phyloP scores from a whole-genome alignment of 2,888 invertebrate genomes.

The Dinocampus coccinellae region DNA sequence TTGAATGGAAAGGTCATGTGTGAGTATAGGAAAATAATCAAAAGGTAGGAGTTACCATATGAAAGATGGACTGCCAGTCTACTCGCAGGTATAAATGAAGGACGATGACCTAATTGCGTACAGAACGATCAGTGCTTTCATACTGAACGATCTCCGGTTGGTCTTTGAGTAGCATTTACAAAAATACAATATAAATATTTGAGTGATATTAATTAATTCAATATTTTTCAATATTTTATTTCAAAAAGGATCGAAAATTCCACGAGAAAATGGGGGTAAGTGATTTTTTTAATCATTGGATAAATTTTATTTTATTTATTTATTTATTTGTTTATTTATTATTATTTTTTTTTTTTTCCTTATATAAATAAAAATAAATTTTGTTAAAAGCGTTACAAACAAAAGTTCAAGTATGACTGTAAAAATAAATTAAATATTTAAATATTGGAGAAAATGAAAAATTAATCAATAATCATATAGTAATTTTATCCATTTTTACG shows the following conservation, averaged over 20 bases:
- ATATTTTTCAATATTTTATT: not conserved
- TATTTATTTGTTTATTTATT: not conserved
- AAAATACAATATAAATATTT: not conserved
- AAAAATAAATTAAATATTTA: no score
- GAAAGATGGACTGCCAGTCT: slow-evolving; percentile 48
- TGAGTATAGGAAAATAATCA: not conserved
- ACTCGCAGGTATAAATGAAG: slow-evolving; percentile 65
- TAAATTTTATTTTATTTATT: not conserved
- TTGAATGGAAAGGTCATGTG: no score
- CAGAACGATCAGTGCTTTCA: slow-evolving; percentile 65
- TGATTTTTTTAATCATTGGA: not conserved
- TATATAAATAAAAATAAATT: no score
- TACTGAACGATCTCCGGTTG: slow-evolving; percentile 54
- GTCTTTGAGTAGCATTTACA: not conserved
- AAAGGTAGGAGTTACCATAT: slow-evolving; percentile 44
- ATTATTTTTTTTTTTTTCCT: not conserved
- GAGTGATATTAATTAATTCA: not conserved
- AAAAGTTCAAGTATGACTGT: no score
- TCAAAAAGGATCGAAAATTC: not conserved
- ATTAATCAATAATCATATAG: no score
- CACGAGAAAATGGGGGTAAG: slow-evolving; percentile 10
- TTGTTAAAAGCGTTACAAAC: not conserved
- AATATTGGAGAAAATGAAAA: no score
- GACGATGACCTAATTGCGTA: slow-evolving; percentile 68
- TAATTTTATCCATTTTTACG: no score